Percentiles rank a stretch among this genome's conserved stretches.
These are phyloP conservation scores for Ditylenchus dipsaci DNA, from an alignment of 1,140 invertebrate genomes.

Conservation along the genomic window DNA sequence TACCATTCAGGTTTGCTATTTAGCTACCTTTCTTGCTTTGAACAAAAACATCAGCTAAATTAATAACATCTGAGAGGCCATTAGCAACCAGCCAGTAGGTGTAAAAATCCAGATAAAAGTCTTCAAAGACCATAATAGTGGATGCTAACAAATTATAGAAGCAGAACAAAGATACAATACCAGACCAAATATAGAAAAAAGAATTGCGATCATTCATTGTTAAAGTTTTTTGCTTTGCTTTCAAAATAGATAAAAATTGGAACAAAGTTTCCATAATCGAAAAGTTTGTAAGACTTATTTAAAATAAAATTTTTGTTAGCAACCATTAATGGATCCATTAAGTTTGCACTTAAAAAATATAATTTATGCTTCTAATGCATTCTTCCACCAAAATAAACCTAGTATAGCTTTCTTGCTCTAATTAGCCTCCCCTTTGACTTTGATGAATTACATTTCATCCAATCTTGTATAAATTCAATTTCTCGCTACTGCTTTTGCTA, in stretches of 20 bases:
- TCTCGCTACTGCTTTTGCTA: too few species aligned
- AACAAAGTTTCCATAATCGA: too few species aligned
- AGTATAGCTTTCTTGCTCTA: too few species aligned
- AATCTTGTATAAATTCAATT: too few species aligned
- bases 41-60: conserved; percentile 76
- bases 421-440: too few species aligned
- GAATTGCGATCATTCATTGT: background rate
- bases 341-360: background rate
- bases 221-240: background rate
- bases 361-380: background rate
- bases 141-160: conserved; percentile 81
- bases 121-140: conserved; percentile 80
- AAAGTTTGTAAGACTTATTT: too few species aligned
- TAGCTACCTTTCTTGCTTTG: conserved; percentile 75
- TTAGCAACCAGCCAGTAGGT: conserved; percentile 71
- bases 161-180: conserved; percentile 75
- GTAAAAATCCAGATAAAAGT: conserved; percentile 72
- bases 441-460: too few species aligned
- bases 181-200: conserved; percentile 71
- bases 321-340: background rate
- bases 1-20: too few species aligned
- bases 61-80: conserved; percentile 78
- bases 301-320: background rate
- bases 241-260: background rate
- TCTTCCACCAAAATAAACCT: background rate